phyloP scores from a whole-genome alignment of 2,797 vertebrate genomes.

The Notoglanidium macrostoma region DNA sequence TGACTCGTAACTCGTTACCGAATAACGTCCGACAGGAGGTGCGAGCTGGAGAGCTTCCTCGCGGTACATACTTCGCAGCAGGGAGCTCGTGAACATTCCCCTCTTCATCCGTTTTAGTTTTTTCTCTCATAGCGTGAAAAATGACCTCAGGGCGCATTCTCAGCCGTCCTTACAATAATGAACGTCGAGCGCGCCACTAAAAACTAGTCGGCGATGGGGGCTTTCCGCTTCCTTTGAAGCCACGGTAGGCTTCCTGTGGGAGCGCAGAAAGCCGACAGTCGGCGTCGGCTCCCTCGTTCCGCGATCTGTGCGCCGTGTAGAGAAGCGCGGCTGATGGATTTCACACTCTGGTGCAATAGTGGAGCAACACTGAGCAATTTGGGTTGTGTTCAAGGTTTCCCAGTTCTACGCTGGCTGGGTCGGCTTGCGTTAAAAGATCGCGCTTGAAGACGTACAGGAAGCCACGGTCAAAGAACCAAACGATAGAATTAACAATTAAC shows the following conservation, averaged over 20 bases:
- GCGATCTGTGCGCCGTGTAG: not conserved
- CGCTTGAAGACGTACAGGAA: not conserved
- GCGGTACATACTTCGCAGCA: not conserved
- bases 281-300: not conserved
- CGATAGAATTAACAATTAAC: not conserved
- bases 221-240: slow-evolving; percentile 14
- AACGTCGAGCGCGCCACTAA: not conserved
- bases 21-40: not conserved
- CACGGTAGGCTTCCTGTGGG: not conserved
- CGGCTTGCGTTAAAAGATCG: not conserved
- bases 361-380: slow-evolving; percentile 2
- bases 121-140: not conserved
- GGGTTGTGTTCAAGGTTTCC: not conserved
- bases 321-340: not conserved
- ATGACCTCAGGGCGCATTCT: not conserved
- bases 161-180: not conserved
- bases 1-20: not conserved
- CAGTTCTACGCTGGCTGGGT: not conserved
- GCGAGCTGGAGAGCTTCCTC: not conserved
- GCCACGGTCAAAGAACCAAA: not conserved
- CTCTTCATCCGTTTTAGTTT: not conserved
- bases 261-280: not conserved
- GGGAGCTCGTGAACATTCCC: not conserved
- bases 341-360: slow-evolving; percentile 21
- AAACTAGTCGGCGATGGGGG: not conserved